Evolutionary conservation across 1,140 invertebrate species (phyloP).

Genomic region (Laupala kohalensis): DNA sequence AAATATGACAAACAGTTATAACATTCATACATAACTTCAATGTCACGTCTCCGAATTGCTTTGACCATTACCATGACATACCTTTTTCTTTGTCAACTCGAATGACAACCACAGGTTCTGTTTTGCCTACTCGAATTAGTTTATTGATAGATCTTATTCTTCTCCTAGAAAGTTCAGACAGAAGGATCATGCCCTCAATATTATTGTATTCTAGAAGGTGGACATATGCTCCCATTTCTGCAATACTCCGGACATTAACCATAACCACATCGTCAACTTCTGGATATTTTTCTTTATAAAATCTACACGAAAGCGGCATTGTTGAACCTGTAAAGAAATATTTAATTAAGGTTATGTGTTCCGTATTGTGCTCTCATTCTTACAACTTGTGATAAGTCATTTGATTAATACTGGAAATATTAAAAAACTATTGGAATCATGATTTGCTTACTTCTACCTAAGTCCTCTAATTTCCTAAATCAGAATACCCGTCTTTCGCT

Average conservation of each 20-base stretch:
- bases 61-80: constrained; percentile 32
- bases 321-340: constrained; percentile 11
- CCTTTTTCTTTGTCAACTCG: constrained; percentile 99
- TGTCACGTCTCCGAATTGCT: too few species aligned
- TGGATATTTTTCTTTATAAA: constrained; percentile 95
- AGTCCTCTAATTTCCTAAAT: too few species aligned
- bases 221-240: constrained; percentile 99
- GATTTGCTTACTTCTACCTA: too few species aligned
- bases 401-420: too few species aligned
- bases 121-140: constrained; percentile 95
- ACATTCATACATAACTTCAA: neutral
- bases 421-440: too few species aligned
- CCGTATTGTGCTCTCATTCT: too few species aligned
- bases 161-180: constrained; percentile 92
- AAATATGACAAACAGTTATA: constrained; percentile 1
- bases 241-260: constrained; percentile 96
- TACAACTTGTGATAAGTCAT: too few species aligned
- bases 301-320: constrained; percentile 94
- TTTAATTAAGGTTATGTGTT: constrained; percentile 2
- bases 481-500: too few species aligned
- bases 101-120: constrained; percentile 97
- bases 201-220: constrained; percentile 97
- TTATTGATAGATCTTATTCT: constrained; percentile 99
- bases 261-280: constrained; percentile 99
- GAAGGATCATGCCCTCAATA: constrained; percentile 92